Evolutionary conservation across 2,888 invertebrate genomes (phyloP), one percentile per base, ranked within the genome.

Genomic region (Rotaria socialis): DNA sequence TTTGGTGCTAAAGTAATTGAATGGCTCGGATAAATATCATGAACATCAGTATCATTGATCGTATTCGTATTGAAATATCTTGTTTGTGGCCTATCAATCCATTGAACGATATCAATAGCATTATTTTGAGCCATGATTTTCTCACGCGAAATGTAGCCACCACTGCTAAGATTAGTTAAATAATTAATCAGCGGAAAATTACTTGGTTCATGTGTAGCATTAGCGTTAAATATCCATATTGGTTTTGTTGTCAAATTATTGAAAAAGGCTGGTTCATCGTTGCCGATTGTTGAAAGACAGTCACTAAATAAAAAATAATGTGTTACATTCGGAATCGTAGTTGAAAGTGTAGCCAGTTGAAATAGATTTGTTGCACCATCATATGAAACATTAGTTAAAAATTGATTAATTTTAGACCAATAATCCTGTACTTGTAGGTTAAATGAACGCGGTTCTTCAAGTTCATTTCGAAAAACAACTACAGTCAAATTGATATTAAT

Each of bases 241-340:
- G 67, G 67, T 35, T 35, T 74, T 22, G 35, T 35, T 5, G 14
- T 16, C 4, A 74, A 16, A 16, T 35, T 74, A 35, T 74, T 41
- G 14, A 35, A 74, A 3, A 74, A 2, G 5, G 35, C 11, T 35
- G 67, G 8, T 35, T 74, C 35, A 16, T 74, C 67, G 35, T 74
- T 74, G n/a, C 67, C 35, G 14, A 74, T 74, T 14, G 67, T 74
- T 74, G 67, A 74, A 6, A 74, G 19, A 74, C 67, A 74, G 35
- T 74, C 67, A 35, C 67, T 74, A 74, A 74, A 74, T 41, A 74
- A 41, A 74, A 74, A 74, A 74, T 74, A 74, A 74, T 74, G 67
- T 14, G 67, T 74, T 19, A 5, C 35, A 74, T 74, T 74, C 4
- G 27, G 16, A 74, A 74, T 6, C 35, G n/a, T 74, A 35, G 67